phyloP scores from a whole-genome alignment of 2,797 vertebrate species.

The Galaxias olidus region DNA sequence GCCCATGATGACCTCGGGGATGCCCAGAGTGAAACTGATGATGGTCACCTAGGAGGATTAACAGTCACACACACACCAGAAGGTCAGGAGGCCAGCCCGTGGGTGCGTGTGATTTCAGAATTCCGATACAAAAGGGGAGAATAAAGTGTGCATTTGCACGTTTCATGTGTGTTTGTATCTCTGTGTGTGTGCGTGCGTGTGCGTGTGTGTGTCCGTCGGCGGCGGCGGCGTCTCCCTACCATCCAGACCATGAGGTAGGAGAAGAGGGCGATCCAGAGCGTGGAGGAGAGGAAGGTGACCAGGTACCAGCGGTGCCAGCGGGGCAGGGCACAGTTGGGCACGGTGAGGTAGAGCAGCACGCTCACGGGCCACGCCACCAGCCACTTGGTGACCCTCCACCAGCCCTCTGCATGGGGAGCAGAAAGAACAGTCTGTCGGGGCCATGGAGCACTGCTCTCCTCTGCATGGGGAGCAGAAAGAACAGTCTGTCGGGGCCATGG shows the following conservation, averaged over 20 bases:
- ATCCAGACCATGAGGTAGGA: conserved; percentile 90
- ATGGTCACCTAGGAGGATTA: conserved; percentile 75
- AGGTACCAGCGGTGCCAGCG: conserved; percentile 81
- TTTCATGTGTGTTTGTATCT: background rate
- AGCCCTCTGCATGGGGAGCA: conserved; percentile 59
- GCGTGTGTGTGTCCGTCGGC: no score
- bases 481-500: no score
- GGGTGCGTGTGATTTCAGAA: no score
- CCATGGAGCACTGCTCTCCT: background rate
- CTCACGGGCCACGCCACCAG: conserved; percentile 77
- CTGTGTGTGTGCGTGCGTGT: background rate
- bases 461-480: conserved; percentile 50
- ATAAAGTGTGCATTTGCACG: background rate
- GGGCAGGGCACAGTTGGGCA: conserved; percentile 75
- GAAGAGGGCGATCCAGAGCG: conserved; percentile 82
- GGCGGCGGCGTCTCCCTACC: conserved; percentile 57
- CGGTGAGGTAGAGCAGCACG: conserved; percentile 71
- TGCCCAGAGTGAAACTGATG: conserved; percentile 79
- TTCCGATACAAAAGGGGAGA: background rate
- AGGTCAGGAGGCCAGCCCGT: no score
- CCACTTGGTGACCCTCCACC: conserved; percentile 69
- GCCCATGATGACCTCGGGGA: conserved; percentile 84
- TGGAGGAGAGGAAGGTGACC: conserved; percentile 77
- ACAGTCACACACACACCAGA: no score
- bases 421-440: background rate